A percentile compares a stretch with the other conserved stretches of the same genome.
These are phyloP conservation scores for Sebastes ruberrimus DNA, from an alignment of 2,797 vertebrate genomes.

Conservation along the genomic window DNA sequence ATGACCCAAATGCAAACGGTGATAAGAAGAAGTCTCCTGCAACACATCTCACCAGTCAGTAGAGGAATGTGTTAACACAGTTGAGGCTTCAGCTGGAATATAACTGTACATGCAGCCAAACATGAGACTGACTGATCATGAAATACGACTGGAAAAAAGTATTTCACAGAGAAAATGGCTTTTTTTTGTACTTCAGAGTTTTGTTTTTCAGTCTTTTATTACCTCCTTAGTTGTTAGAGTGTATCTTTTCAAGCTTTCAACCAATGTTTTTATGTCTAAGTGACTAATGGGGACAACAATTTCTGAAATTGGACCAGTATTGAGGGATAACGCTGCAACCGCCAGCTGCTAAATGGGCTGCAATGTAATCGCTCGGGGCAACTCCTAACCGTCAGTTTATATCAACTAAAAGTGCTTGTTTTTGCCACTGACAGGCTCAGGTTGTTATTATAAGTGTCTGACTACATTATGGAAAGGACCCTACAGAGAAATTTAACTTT, in stretches of 20 bases:
- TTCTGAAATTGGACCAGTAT: background rate
- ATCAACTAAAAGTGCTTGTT: background rate
- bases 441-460: background rate
- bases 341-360: too few species aligned
- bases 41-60: background rate
- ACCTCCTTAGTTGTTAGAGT: background rate
- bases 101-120: background rate
- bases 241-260: background rate
- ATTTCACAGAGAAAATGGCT: background rate
- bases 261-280: background rate
- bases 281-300: background rate
- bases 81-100: background rate
- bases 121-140: background rate
- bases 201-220: background rate
- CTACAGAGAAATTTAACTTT: background rate
- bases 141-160: background rate
- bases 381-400: background rate
- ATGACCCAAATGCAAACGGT: background rate
- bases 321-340: background rate
- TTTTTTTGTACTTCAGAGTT: background rate
- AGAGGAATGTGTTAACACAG: background rate
- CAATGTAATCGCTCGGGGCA: background rate
- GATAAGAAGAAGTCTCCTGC: conserved; percentile 9
- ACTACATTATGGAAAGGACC: background rate
- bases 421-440: background rate